Percentiles rank a stretch among this genome's conserved stretches.
phyloP scores from a whole-genome alignment of 2,113 vertebrate species.

The Xerus inauris region DNA sequence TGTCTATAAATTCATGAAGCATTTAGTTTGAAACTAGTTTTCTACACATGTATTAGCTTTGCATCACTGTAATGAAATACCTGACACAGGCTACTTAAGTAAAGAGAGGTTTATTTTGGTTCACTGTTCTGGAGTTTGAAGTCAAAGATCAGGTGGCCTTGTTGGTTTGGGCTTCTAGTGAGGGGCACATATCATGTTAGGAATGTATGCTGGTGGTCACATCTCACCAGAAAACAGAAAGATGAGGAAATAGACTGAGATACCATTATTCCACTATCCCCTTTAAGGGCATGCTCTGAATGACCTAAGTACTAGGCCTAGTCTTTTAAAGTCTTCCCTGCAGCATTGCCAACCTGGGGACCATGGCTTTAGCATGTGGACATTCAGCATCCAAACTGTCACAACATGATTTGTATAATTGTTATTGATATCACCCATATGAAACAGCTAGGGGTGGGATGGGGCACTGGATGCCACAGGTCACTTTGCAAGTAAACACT shows the following conservation, averaged over 20 bases:
- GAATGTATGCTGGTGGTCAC: not conserved
- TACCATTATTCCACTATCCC: no score
- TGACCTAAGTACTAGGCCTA: no score
- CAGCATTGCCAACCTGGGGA: not conserved
- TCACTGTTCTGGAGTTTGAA: not conserved
- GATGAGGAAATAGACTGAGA: not conserved
- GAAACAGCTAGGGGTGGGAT: not conserved
- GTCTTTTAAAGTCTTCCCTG: not conserved
- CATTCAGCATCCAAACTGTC: not conserved
- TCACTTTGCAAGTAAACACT: not conserved
- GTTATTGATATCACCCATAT: not conserved
- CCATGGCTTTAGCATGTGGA: not conserved
- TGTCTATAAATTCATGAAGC: not conserved
- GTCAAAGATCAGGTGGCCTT: no score
- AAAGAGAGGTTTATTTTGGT: not conserved
- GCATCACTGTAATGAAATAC: not conserved
- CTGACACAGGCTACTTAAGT: not conserved
- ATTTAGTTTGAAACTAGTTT: slow-evolving; percentile 13
- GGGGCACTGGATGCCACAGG: no score
- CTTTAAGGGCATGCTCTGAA: not conserved
- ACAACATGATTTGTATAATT: not conserved
- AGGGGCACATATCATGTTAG: not conserved
- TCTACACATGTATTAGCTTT: not conserved
- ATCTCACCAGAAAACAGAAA: no score
- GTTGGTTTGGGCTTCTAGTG: not conserved